Conservation (phyloP, 2,113 vertebrate genomes). For the Verasper variegatus region DNA sequence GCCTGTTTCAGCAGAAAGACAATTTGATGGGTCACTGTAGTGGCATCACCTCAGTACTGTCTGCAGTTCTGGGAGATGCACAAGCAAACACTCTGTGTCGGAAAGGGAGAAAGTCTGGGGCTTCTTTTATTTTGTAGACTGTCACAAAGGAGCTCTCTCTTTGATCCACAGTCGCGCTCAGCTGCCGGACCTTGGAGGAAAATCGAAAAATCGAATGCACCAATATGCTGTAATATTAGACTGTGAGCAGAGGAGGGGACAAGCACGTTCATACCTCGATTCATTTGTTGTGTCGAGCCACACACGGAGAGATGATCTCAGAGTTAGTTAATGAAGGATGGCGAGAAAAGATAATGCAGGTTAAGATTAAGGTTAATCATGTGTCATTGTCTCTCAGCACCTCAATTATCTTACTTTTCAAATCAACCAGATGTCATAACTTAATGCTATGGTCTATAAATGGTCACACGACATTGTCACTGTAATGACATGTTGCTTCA, state of each 20-base stretch:
- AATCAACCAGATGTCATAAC: too few relatives aligned
- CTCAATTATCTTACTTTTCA: neutral
- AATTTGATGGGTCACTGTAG: conserved; percentile 25
- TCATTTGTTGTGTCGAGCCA: neutral
- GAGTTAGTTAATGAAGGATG: too few relatives aligned
- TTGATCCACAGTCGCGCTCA: too few relatives aligned
- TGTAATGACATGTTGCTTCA: neutral
- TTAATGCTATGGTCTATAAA: neutral
- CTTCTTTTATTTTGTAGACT: conserved; percentile 13
- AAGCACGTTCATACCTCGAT: neutral
- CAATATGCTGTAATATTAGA: too few relatives aligned
- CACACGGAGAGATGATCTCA: neutral
- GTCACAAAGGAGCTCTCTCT: neutral
- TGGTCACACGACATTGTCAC: neutral
- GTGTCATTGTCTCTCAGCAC: neutral
- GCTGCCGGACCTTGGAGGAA: neutral
- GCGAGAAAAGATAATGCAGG: too few relatives aligned
- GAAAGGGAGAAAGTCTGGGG: conserved; percentile 34
- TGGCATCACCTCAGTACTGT: conserved; percentile 9
- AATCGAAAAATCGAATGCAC: neutral
- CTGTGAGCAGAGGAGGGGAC: neutral
- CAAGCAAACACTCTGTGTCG: conserved; percentile 80
- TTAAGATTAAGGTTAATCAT: too few relatives aligned
- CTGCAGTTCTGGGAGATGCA: conserved; percentile 32
- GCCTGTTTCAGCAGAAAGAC: conserved; percentile 69